Evolutionary conservation across 2,888 invertebrate species (phyloP).

Genomic region (Cerastis leucographa): DNA sequence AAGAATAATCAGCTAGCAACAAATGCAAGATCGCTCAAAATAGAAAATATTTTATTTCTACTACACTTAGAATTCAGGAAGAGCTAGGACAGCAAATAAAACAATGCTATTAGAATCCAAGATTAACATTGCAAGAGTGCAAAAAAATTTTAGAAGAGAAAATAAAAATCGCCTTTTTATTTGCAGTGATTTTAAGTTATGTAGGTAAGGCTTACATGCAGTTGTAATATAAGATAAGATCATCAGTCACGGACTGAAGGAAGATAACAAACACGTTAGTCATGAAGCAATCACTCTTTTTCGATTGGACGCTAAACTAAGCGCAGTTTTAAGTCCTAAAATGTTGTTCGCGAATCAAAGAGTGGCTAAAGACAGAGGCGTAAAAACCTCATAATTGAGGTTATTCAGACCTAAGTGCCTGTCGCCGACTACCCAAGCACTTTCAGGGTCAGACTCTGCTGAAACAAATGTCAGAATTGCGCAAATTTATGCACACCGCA

Average conservation of each 20-base stretch:
- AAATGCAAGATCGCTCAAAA: not conserved
- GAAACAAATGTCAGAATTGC: conserved; percentile 4
- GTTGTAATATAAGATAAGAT: conserved; percentile 35
- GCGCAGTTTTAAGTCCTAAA: not conserved
- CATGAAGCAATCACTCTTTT: not conserved
- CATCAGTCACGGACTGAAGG: conserved; percentile 23
- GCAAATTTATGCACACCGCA: not conserved
- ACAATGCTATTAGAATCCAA: not conserved
- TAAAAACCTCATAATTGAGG: not conserved
- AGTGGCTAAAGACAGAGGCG: too few species aligned
- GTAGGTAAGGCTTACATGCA: conserved; percentile 12
- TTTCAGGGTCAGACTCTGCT: conserved; percentile 12
- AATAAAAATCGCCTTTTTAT: not conserved
- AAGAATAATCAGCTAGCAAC: not conserved
- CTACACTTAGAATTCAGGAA: not conserved
- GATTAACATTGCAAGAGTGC: conserved; percentile 2
- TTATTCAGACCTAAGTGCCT: not conserved
- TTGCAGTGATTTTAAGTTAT: conserved; percentile 10
- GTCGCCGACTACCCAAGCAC: not conserved
- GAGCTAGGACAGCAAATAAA: conserved; percentile 11
- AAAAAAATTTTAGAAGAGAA: not conserved
- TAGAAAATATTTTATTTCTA: not conserved
- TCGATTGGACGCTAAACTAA: not conserved
- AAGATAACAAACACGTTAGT: conserved; percentile 22
- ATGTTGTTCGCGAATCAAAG: not conserved